These are phyloP conservation scores for Nasonovia ribisnigri DNA, from an alignment of 2,888 invertebrate genomes.

Conservation along the genomic window DNA sequence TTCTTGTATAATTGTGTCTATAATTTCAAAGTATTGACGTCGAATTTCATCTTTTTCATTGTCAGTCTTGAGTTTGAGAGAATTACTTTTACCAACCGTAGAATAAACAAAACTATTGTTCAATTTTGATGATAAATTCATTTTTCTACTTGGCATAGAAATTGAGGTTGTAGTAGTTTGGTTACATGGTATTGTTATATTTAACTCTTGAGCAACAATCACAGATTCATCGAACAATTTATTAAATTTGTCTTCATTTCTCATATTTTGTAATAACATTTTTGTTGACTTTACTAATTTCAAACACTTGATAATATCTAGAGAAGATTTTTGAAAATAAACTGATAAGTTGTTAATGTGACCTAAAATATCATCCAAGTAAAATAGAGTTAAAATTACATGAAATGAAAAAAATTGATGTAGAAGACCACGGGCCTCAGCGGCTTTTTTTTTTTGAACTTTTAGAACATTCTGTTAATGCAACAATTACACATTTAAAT, in stretches of 20 bases:
- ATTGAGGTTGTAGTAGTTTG: neutral
- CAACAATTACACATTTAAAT: neutral
- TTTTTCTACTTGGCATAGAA: neutral
- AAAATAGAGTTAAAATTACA: slow-evolving; percentile 22
- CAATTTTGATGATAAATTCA: slow-evolving; percentile 24
- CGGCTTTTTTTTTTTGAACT: too few relatives aligned
- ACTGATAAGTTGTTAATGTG: too few relatives aligned
- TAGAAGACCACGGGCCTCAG: slow-evolving; percentile 15
- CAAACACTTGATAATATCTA: too few relatives aligned
- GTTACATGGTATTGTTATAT: neutral
- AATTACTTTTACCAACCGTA: slow-evolving; percentile 5
- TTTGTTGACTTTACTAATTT: too few relatives aligned
- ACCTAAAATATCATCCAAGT: slow-evolving; percentile 15
- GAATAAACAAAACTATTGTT: slow-evolving; percentile 15
- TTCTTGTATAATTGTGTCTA: neutral
- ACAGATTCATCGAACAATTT: too few relatives aligned
- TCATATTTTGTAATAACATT: too few relatives aligned
- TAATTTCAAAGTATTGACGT: neutral
- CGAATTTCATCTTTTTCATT: slow-evolving; percentile 22
- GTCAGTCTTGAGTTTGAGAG: neutral
- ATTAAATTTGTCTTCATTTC: too few relatives aligned
- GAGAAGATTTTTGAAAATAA: too few relatives aligned
- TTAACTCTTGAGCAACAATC: neutral
- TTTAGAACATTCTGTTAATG: slow-evolving; percentile 4
- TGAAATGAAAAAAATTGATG: neutral